Base-by-base conservation (phyloP, 2,888 invertebrate genomes). In the Stenoptilia bipunctidactyla region DNA sequence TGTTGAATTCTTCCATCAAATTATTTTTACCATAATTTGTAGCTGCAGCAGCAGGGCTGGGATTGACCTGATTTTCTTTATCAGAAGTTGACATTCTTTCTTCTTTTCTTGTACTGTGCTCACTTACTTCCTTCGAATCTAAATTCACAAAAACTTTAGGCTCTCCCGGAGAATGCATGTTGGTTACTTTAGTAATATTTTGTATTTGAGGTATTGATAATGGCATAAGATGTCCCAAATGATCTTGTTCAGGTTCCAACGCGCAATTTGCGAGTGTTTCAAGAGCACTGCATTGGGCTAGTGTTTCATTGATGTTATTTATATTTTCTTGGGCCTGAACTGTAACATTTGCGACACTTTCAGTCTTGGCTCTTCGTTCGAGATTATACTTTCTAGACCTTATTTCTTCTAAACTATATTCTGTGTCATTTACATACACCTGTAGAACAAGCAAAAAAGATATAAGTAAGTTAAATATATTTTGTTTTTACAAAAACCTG, bases 371-470 rank as follows among this genome's bases (percentile, higher is more conserved):
- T 58, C 59, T 63, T 51, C 51, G 69, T 55, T 66, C 59, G 58
- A 80, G 55, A 55, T 62, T 69, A 62, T 88, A 89, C 59, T 84
- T 83, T 51, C 83, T 76, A 44, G 90, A 88, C 55, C 89, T 83
- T 49, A 93, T 83, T 80, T 93, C 92, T 77, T 93, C 93, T 75
- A 92, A 87, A 61, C 91, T 90, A 68, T 87, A 89, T 77, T 93
- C 93, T 48, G 84, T 85, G 47, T 87, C 86, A 52, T 69, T 68
- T 45, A 75, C 68, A 60, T 85, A 85, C 35, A 84, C 85, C 85
- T 85, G 48, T 27, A 60, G 42, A 41, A 27, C 10, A 10, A 33
- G 34, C 25, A 36, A 38, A 34, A 40, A 15, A 25, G 36, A n/a
- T 6, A 13, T 43, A 38, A 25, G 25, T 25, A 6, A 9, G 25